Percentiles rank a stretch among this genome's conserved stretches.
Evolutionary conservation across 2,888 invertebrate species (phyloP).

Genomic region (Synanthedon vespiformis): DNA sequence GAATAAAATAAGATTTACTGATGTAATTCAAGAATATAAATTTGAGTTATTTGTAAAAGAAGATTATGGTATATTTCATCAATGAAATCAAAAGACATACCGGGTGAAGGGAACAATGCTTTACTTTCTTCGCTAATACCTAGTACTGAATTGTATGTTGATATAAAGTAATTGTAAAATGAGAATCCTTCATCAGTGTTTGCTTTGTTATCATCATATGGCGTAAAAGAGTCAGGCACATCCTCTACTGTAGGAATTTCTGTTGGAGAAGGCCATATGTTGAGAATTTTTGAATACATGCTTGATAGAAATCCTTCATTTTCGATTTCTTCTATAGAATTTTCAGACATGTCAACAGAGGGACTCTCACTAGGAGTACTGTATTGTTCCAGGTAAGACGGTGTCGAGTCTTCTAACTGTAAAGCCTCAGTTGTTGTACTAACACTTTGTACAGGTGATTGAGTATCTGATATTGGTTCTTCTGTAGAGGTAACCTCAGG

Average conservation of each 20-base stretch:
- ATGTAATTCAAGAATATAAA: neutral
- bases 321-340: constrained; percentile 4
- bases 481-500: no score
- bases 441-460: no score
- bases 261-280: constrained; percentile 40
- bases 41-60: neutral
- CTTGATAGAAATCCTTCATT: constrained; percentile 35
- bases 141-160: constrained; percentile 39
- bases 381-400: no score
- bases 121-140: constrained; percentile 44
- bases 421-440: no score
- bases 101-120: constrained; percentile 45
- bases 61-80: neutral
- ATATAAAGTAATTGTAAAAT: constrained; percentile 37
- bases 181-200: constrained; percentile 38
- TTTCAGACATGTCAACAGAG: neutral
- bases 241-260: constrained; percentile 30
- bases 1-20: neutral
- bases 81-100: constrained; percentile 21
- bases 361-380: neutral
- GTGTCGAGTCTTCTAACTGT: no score
- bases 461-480: no score
- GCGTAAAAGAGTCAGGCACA: constrained; percentile 29
- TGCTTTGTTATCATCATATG: constrained; percentile 12
- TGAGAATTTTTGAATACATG: constrained; percentile 42